Conservation (phyloP, 2,888 invertebrate genomes). For the Dermolepida albohirtum region DNA sequence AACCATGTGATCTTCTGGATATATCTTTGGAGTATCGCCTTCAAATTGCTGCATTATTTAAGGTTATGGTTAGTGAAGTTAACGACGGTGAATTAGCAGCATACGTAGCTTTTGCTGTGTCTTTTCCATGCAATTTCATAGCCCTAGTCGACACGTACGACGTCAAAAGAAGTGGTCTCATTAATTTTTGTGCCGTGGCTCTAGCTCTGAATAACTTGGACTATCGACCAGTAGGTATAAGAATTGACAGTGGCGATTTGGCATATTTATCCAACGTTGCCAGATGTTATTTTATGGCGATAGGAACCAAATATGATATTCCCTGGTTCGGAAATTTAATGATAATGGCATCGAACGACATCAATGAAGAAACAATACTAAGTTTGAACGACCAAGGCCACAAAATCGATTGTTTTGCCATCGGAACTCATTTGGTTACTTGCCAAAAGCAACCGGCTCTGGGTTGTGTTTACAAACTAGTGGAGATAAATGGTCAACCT, state of each 20-base stretch:
- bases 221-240: slow-evolving; percentile 88
- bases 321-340: slow-evolving; percentile 87
- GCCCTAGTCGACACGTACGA: slow-evolving; percentile 99
- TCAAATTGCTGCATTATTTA: slow-evolving; percentile 75
- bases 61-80: slow-evolving; percentile 85
- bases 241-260: slow-evolving; percentile 97
- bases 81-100: slow-evolving; percentile 96
- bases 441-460: slow-evolving; percentile 98
- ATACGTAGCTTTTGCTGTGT: slow-evolving; percentile 91
- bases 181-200: slow-evolving; percentile 97
- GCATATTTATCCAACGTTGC: slow-evolving; percentile 93
- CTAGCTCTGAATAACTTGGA: slow-evolving; percentile 91
- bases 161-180: slow-evolving; percentile 94
- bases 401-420: slow-evolving; percentile 94
- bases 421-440: slow-evolving; percentile 98
- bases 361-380: slow-evolving; percentile 97
- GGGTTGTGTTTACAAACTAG: slow-evolving; percentile 97
- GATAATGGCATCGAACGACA: slow-evolving; percentile 99
- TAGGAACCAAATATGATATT: slow-evolving; percentile 79
- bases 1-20: slow-evolving; percentile 73
- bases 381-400: slow-evolving; percentile 97
- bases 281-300: slow-evolving; percentile 81
- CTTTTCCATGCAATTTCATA: slow-evolving; percentile 94
- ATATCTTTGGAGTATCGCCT: slow-evolving; percentile 77
- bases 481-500: slow-evolving; percentile 90